A percentile compares a stretch with the other conserved stretches of the same genome.
phyloP scores from a whole-genome alignment of 1,140 invertebrate genomes.

The Ceratina calcarata region DNA sequence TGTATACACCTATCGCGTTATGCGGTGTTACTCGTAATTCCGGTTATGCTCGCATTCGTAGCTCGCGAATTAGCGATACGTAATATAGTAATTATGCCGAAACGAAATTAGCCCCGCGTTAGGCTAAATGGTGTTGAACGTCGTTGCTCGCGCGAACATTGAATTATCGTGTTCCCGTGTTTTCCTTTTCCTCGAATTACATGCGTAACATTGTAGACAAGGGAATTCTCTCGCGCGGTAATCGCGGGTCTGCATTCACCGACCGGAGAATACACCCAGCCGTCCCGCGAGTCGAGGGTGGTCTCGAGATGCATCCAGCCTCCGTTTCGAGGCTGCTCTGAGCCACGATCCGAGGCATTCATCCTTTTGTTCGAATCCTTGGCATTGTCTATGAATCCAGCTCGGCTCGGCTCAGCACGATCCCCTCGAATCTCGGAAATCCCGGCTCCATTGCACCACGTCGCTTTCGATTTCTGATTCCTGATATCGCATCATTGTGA shows the following conservation, averaged over 20 bases:
- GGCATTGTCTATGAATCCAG: constrained; percentile 66
- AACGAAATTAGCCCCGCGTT: constrained; percentile 15
- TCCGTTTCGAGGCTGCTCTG: background rate
- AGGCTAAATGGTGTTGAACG: background rate
- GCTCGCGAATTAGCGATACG: background rate
- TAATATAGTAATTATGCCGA: constrained; percentile 19
- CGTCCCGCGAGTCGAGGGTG: background rate
- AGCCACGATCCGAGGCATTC: constrained; percentile 55
- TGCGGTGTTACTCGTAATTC: constrained; percentile 3
- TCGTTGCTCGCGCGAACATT: background rate
- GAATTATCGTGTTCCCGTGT: background rate
- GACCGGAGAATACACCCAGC: background rate
- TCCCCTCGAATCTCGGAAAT: constrained; percentile 27
- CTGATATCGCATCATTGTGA: background rate
- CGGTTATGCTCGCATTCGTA: background rate
- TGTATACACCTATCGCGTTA: background rate
- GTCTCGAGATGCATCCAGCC: constrained; percentile 36
- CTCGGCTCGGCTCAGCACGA: constrained; percentile 9
- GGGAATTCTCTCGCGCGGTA: background rate
- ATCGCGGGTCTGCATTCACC: constrained; percentile 31
- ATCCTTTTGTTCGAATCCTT: constrained; percentile 70
- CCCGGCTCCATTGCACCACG: background rate
- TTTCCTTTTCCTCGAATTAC: background rate
- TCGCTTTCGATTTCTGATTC: background rate
- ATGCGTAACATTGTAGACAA: background rate